These are phyloP conservation scores for Dasypolia templi DNA, from an alignment of 2,888 invertebrate species.

Conservation along the genomic window DNA sequence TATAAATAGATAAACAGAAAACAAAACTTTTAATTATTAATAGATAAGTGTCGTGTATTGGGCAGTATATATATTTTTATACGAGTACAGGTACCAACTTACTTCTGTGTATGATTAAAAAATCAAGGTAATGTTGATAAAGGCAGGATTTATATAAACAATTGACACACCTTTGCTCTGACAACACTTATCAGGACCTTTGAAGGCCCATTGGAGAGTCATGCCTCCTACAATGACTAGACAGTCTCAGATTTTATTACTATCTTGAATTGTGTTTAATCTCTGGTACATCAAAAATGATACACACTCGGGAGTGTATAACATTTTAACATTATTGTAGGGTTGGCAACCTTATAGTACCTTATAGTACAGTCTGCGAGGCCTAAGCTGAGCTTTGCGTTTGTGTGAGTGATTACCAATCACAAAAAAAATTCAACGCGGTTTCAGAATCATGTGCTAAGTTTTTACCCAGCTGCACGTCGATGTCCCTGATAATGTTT, in stretches of 20 bases:
- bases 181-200: constrained; percentile 15
- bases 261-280: neutral
- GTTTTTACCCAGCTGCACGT: too few relatives aligned
- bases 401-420: too few relatives aligned
- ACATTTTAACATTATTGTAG: too few relatives aligned
- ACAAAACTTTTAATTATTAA: neutral
- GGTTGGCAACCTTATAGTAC: too few relatives aligned
- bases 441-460: too few relatives aligned
- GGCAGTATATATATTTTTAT: neutral
- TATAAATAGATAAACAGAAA: neutral
- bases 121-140: constrained; percentile 32
- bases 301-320: too few relatives aligned
- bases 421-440: too few relatives aligned
- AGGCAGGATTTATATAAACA: constrained; percentile 33
- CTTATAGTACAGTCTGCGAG: too few relatives aligned
- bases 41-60: neutral
- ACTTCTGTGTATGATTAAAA: constrained; percentile 4
- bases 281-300: neutral
- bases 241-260: neutral
- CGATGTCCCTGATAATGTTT: too few relatives aligned
- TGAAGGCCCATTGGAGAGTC: constrained; percentile 18
- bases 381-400: too few relatives aligned
- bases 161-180: constrained; percentile 8
- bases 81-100: too few relatives aligned
- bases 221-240: neutral